Base-by-base conservation (phyloP, 37 sponge, comb jelly and placozoan genomes). In the Axinella damicornis region DNA sequence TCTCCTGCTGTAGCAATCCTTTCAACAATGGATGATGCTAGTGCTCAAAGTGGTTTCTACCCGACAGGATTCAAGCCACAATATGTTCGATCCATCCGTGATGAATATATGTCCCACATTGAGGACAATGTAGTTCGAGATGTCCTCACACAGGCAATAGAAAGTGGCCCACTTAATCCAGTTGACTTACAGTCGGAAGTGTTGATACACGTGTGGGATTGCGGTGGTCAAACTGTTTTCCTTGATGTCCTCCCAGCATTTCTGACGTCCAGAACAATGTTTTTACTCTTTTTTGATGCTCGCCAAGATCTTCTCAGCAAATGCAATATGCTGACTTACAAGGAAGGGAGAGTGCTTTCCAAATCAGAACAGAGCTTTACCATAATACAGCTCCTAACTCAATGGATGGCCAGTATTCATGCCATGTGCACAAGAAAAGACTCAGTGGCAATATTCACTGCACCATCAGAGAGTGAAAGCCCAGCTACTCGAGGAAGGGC, bases 131-230 rank as follows among this genome's bases (percentile, higher is more conserved):
- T 46, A 9, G 27, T 77, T 41, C 18, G 27, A 30, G 39, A 31
- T 13, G 69, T 54, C 2, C 71, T 31, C 70, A 1, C 13, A n/a
- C 24, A 73, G 17, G 58, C 22, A 6, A 2, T 77, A 19, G 57
- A 77, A 32, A 28, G 27, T 2, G 1, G 39, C 15, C 69, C 69
- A 25, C 31, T n/a, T 34, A 32, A 22, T 53, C 53, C 46, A 46
- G 4, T 9, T 9, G 9, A 12, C 46, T 9, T 9, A 32, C 65
- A 78, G 24, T 65, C 57, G 5, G 73, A 82, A 37, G n/a, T n/a
- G n/a, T n/a, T n/a, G n/a, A n/a, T n/a, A n/a, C n/a, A n/a, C n/a
- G 32, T 83, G 24, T 89, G 90, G 90, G 90, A 90, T 62, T 79
- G 90, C 84, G 90, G 90, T 58, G 90, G 90, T 33, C 90, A 90